Evolutionary conservation across 1,140 invertebrate genomes (phyloP).

Genomic region (Eupristina koningsbergeri): DNA sequence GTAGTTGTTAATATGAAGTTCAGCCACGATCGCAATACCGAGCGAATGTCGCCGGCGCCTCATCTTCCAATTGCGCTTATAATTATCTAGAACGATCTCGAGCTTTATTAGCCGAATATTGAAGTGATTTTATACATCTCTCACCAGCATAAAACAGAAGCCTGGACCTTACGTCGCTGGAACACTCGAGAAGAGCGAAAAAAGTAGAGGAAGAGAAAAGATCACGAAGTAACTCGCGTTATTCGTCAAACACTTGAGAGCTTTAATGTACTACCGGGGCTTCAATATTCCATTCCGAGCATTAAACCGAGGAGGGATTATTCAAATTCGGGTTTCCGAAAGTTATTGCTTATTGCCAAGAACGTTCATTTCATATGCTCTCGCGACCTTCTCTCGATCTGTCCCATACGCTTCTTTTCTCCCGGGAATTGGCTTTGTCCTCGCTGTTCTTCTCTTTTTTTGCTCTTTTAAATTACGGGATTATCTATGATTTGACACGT

Average conservation of each 20-base stretch:
- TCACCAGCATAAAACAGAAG: background rate
- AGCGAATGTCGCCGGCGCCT: too few species aligned
- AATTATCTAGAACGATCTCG: too few species aligned
- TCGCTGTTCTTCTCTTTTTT: background rate
- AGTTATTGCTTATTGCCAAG: too few species aligned
- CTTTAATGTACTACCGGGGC: slow-evolving; percentile 52
- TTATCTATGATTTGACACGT: background rate
- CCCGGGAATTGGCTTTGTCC: background rate
- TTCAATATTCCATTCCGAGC: background rate
- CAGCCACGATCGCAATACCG: background rate
- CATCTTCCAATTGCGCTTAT: background rate
- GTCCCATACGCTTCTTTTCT: background rate
- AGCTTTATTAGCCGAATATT: slow-evolving; percentile 4
- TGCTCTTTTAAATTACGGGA: background rate
- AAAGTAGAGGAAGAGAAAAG: slow-evolving; percentile 43
- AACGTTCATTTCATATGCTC: too few species aligned
- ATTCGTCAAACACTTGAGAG: slow-evolving; percentile 66
- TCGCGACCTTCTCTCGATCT: too few species aligned
- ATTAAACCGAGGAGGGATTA: slow-evolving; percentile 5
- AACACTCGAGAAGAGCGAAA: background rate
- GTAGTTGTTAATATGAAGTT: background rate
- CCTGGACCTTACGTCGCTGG: background rate
- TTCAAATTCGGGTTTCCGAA: slow-evolving; percentile 10
- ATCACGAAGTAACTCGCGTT: slow-evolving; percentile 51
- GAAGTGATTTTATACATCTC: background rate